These are phyloP conservation scores for Acipenser oxyrinchus DNA, from an alignment of 2,797 vertebrate species.

Conservation along the genomic window DNA sequence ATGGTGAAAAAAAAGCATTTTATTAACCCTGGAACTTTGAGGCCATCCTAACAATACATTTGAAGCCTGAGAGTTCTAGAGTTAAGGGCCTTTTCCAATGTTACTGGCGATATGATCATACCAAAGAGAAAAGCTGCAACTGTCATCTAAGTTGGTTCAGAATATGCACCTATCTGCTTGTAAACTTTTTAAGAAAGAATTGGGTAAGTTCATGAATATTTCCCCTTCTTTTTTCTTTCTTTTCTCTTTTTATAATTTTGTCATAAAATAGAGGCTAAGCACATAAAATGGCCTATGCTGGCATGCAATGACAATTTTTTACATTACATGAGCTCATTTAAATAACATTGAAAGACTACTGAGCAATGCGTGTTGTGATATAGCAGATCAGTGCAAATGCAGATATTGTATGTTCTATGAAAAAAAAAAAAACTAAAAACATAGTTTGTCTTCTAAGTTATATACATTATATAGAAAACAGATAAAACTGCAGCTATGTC, in stretches of 20 bases:
- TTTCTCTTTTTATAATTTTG: constrained; percentile 20
- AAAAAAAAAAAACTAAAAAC: too few relatives aligned
- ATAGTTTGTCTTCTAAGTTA: too few relatives aligned
- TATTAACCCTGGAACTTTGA: constrained; percentile 58
- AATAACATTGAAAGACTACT: too few relatives aligned
- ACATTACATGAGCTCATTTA: too few relatives aligned
- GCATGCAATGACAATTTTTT: constrained; percentile 17
- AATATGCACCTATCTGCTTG: constrained; percentile 92
- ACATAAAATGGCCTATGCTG: constrained; percentile 21
- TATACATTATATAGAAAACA: too few relatives aligned
- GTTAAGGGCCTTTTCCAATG: constrained; percentile 66
- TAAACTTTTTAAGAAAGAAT: constrained; percentile 64
- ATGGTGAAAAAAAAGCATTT: constrained; percentile 53
- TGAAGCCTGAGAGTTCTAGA: constrained; percentile 45
- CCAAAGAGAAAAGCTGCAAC: constrained; percentile 80
- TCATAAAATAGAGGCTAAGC: constrained; percentile 16
- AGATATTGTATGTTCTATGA: too few relatives aligned
- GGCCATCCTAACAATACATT: constrained; percentile 22
- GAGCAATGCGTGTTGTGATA: too few relatives aligned
- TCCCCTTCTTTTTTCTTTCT: constrained; percentile 46
- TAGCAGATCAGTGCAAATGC: too few relatives aligned
- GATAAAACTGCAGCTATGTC: too few relatives aligned
- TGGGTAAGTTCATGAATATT: constrained; percentile 73
- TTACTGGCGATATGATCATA: constrained; percentile 95
- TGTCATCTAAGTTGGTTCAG: constrained; percentile 99